Conservation (phyloP, 2,797 vertebrate species). For the Pyrocephalus nanus region DNA sequence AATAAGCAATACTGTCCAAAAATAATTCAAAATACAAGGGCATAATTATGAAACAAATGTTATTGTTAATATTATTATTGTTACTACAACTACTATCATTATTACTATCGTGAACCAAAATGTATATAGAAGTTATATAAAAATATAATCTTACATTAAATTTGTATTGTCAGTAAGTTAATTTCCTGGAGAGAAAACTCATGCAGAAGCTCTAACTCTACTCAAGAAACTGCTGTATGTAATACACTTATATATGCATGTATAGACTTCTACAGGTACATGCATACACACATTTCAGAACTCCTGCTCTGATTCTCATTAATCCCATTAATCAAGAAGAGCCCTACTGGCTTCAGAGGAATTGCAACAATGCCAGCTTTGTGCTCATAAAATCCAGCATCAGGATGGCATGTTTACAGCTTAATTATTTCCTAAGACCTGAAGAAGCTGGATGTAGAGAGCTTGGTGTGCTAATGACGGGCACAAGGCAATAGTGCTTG, state of each 20-base stretch:
- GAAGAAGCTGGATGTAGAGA: background rate
- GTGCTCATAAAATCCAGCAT: background rate
- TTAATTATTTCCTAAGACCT: background rate
- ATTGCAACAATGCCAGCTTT: background rate
- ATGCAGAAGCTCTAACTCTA: background rate
- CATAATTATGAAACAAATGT: rapidly evolving
- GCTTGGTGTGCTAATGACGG: background rate
- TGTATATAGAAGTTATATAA: background rate
- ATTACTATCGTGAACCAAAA: background rate
- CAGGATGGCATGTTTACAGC: background rate
- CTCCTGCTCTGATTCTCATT: background rate
- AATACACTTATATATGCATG: background rate
- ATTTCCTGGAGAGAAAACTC: background rate
- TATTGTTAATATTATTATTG: rapidly evolving
- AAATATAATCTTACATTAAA: background rate
- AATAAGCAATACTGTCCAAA: background rate
- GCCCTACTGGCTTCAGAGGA: slow-evolving; percentile 7
- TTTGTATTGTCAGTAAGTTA: background rate
- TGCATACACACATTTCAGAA: background rate
- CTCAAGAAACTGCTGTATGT: background rate
- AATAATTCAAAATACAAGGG: background rate
- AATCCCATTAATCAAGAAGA: slow-evolving; percentile 7
- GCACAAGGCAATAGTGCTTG: background rate
- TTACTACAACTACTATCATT: background rate
- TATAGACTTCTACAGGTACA: background rate